A percentile compares a stretch with the other conserved stretches of the same genome.
These are phyloP conservation scores for Cataglyphis albicans DNA, from an alignment of 2,888 invertebrate genomes.

Conservation along the genomic window DNA sequence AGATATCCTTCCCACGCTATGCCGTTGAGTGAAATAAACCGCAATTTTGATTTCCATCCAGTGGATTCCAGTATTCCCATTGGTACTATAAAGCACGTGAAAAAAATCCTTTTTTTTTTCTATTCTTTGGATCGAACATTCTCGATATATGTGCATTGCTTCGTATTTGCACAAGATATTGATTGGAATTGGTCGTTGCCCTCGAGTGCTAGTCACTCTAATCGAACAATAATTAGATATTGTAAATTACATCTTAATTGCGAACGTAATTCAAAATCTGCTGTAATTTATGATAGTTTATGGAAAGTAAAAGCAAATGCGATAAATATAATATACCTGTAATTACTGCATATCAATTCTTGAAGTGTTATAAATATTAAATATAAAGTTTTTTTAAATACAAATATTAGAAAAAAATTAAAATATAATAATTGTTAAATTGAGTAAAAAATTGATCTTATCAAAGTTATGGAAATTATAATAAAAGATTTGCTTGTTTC, in stretches of 20 bases:
- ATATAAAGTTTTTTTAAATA: background rate
- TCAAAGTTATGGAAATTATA: background rate
- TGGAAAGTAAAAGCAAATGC: constrained; percentile 2
- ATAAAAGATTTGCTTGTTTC: background rate
- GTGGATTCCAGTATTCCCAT: background rate
- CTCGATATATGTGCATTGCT: background rate
- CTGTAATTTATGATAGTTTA: background rate
- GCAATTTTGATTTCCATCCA: constrained; percentile 37
- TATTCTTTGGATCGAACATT: background rate
- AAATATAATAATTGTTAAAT: too few relatives aligned
- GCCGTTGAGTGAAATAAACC: constrained; percentile 43
- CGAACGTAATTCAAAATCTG: constrained; percentile 23
- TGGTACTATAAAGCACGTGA: background rate
- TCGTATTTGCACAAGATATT: constrained; percentile 17
- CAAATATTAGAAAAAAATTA: background rate
- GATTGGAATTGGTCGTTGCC: constrained; percentile 45
- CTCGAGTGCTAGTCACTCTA: constrained; percentile 9
- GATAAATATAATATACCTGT: background rate
- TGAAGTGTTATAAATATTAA: background rate
- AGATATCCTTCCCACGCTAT: constrained; percentile 30
- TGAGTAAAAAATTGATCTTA: background rate
- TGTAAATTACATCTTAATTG: constrained; percentile 22
- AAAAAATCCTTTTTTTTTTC: background rate
- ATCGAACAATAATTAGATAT: constrained; percentile 14
- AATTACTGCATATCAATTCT: background rate